Evolutionary conservation across 1,140 invertebrate species (phyloP).

Genomic region (Holotrichia oblita): DNA sequence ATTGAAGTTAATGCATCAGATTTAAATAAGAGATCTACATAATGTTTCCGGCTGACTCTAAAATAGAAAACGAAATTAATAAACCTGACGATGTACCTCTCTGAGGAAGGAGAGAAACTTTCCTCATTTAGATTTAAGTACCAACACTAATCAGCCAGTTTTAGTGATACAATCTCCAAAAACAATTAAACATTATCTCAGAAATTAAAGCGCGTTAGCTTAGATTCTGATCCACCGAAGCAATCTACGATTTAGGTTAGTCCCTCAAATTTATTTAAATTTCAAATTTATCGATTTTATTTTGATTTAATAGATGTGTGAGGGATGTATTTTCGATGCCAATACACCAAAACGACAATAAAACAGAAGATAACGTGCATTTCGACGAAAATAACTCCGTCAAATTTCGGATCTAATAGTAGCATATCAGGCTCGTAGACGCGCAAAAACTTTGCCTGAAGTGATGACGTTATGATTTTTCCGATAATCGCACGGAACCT

Average conservation of each 20-base stretch:
- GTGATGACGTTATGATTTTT: constrained; percentile 72
- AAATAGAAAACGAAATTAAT: constrained; percentile 11
- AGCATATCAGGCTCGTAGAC: constrained; percentile 60
- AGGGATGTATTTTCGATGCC: constrained; percentile 60
- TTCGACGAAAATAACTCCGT: constrained; percentile 56
- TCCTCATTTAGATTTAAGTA: constrained; percentile 52
- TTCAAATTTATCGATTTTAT: background rate
- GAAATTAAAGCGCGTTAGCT: constrained; percentile 60
- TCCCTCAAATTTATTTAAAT: background rate
- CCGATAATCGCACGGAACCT: constrained; percentile 64
- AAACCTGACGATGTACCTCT: constrained; percentile 6
- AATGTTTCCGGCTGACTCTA: background rate
- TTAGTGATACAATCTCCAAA: constrained; percentile 59
- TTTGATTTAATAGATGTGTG: constrained; percentile 51
- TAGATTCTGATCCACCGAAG: constrained; percentile 58
- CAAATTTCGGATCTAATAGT: constrained; percentile 60
- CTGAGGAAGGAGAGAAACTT: constrained; percentile 56
- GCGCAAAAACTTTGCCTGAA: constrained; percentile 72
- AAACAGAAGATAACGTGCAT: constrained; percentile 53
- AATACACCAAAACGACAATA: constrained; percentile 60
- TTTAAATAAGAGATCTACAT: background rate
- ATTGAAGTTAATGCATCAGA: background rate
- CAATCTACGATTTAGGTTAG: constrained; percentile 42
- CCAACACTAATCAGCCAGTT: constrained; percentile 50
- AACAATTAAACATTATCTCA: constrained; percentile 59